These are phyloP conservation scores for Ara ararauna DNA, from an alignment of 2,797 vertebrate genomes.

Conservation along the genomic window DNA sequence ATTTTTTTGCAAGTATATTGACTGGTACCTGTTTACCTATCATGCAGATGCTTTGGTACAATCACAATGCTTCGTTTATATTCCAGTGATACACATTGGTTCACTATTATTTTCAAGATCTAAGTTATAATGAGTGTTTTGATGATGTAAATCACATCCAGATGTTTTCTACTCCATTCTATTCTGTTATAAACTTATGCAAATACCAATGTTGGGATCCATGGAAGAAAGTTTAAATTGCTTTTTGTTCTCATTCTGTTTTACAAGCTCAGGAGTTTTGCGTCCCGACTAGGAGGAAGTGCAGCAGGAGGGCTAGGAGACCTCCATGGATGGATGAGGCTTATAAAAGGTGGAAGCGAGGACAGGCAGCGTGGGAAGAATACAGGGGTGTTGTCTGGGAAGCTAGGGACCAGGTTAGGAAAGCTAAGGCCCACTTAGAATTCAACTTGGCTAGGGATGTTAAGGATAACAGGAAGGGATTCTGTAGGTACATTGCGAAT, in stretches of 20 bases:
- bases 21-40: background rate
- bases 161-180: background rate
- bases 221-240: background rate
- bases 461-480: too few species aligned
- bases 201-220: background rate
- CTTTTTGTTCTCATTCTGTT: slow-evolving; percentile 28
- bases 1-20: background rate
- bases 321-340: too few species aligned
- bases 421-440: too few species aligned
- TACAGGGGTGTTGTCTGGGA: too few species aligned
- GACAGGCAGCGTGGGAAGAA: too few species aligned
- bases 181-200: background rate
- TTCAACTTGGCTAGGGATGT: too few species aligned
- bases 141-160: slow-evolving; percentile 11
- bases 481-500: too few species aligned
- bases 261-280: background rate
- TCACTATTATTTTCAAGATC: slow-evolving; percentile 3
- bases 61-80: background rate
- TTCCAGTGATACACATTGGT: background rate
- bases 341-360: too few species aligned
- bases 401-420: too few species aligned
- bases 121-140: slow-evolving; percentile 15
- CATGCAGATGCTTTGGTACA: background rate
- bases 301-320: too few species aligned
- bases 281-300: too few species aligned